Evolutionary conservation across 2,113 vertebrate species (phyloP).

Genomic region (Amphilophus citrinellus): DNA sequence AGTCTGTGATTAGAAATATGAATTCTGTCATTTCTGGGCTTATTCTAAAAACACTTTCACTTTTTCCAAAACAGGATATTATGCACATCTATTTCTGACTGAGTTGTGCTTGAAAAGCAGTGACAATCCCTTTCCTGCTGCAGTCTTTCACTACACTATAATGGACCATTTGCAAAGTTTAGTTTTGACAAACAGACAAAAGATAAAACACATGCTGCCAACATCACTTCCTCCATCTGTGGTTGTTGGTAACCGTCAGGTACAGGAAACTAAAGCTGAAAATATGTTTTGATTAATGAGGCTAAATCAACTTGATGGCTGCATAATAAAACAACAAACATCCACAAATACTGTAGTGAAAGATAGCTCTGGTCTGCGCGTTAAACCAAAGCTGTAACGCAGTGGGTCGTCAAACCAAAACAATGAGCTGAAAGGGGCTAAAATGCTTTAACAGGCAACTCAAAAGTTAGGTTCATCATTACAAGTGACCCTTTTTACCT

Average conservation of each 20-base stretch:
- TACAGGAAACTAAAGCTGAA: neutral
- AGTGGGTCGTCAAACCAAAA: neutral
- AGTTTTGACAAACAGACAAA: neutral
- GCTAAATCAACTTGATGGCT: neutral
- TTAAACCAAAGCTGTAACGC: no score
- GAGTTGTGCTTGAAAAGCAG: neutral
- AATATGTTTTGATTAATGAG: neutral
- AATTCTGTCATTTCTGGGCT: neutral
- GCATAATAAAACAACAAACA: neutral
- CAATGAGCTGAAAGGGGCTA: neutral
- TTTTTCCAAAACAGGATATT: neutral
- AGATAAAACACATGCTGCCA: slow-evolving; percentile 1
- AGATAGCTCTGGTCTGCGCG: no score
- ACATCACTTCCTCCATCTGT: neutral
- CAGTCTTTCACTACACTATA: neutral
- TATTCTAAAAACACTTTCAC: neutral
- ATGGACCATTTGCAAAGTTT: neutral
- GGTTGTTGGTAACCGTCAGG: neutral
- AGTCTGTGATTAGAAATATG: neutral
- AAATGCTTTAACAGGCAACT: neutral
- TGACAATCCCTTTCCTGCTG: neutral
- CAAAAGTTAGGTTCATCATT: neutral
- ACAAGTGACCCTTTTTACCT: neutral
- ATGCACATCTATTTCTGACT: neutral
- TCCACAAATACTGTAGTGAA: neutral